These are phyloP conservation scores for Busseola fusca DNA, from an alignment of 2,888 invertebrate species.

Conservation along the genomic window DNA sequence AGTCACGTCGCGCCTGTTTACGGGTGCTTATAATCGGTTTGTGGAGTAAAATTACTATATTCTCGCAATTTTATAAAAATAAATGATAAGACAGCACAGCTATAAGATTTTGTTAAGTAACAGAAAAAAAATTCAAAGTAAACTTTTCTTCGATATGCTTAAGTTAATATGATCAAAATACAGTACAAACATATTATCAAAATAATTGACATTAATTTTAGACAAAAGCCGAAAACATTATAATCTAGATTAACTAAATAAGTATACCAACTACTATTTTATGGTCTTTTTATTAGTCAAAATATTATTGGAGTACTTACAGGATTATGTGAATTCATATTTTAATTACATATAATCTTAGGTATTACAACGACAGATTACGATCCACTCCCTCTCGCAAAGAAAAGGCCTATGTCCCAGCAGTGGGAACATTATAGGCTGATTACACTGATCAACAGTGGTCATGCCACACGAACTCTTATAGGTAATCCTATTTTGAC, in stretches of 20 bases:
- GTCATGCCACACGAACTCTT: too few species aligned
- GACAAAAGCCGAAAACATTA: conserved; percentile 1
- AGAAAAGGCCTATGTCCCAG: neutral
- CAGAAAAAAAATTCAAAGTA: neutral
- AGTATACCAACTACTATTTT: neutral
- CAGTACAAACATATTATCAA: conserved; percentile 6
- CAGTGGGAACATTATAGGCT: neutral
- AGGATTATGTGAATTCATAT: conserved; percentile 1
- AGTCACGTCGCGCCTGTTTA: neutral
- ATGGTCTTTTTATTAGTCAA: neutral
- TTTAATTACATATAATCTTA: conserved; percentile 4
- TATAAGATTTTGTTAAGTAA: neutral
- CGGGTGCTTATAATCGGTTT: neutral
- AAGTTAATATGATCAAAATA: neutral
- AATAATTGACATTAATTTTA: conserved; percentile 11
- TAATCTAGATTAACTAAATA: conserved; percentile 13
- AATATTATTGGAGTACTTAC: neutral
- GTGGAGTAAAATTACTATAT: neutral
- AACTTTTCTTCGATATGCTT: neutral
- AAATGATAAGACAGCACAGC: too few species aligned
- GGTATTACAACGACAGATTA: neutral
- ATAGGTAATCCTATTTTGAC: too few species aligned
- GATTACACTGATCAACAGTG: too few species aligned
- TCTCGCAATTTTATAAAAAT: neutral
- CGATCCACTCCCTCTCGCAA: neutral